These are phyloP conservation scores for fruit fly (Drosophila melanogaster) DNA, from an alignment of 1,140 invertebrate genomes.

Conservation along the genomic window Release_6_plus_ISO1_MT NT_033779.5:6039501-6040000, in stretches of 20 bases:
- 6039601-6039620: conserved; percentile 77
- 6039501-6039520: conserved; percentile 86
- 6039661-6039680: conserved; percentile 68
- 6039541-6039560: conserved; percentile 84
- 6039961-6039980: too few species aligned
- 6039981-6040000: background rate
- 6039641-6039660: conserved; percentile 85
- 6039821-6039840: conserved; percentile 71
- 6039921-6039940: conserved; percentile 72
- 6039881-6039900: conserved; percentile 45
- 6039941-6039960: conserved; percentile 44
- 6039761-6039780: conserved; percentile 77
- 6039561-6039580: conserved; percentile 80
- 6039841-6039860: conserved; percentile 64
- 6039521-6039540: conserved; percentile 85
- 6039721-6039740: conserved; percentile 79
- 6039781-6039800: conserved; percentile 67
- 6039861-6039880: conserved; percentile 46
- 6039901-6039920: conserved; percentile 74
- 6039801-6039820: conserved; percentile 55
- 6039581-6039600: conserved; percentile 78
- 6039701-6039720: conserved; percentile 74
- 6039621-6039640: conserved; percentile 83
- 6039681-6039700: conserved; percentile 73
- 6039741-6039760: conserved; percentile 81